Evolutionary conservation across 2,888 invertebrate genomes (phyloP), one percentile per base, ranked within the genome.

Genomic region (Synergus umbraculus): DNA sequence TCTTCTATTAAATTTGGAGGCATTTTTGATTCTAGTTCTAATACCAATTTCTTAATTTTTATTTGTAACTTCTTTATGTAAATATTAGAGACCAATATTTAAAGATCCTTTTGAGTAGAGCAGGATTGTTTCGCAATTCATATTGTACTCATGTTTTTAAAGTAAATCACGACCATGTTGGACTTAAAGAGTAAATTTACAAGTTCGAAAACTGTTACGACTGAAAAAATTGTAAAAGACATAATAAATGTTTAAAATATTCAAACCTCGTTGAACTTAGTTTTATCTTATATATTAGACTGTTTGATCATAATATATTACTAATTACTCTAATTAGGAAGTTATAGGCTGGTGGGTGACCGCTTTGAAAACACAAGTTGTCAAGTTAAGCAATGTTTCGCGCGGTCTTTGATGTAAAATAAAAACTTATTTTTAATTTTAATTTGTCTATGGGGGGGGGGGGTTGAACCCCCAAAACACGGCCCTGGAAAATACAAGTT

Each of bases 161-260:
- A 22, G 49, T 29, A 37, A 29, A 73, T 58, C 37, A 54, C 73
- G n/a, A 54, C 15, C 22, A 12, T n/a, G 49, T 58, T 73, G 41
- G 4, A 54, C 37, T 37, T 73, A 0, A 46, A 49, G 37, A 69
- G 54, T 54, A 73, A 73, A n/a, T 54, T 54, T 54, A 58, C 73
- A 73, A 73, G 73, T 73, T 73, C 73, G 37, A 73, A 54, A 58
- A 73, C n/a, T 73, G 73, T 73, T 73, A 73, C 73, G 73, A 73
- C 73, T 84, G 83, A 78, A 65, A 41, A 84, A 77, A 79, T 77
- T 77, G 76, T 81, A 81, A 77, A 76, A 81, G 80, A 80, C 80
- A 60, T 41, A 65, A 77, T 77, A 77, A 77, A 77, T 64, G 65
- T 77, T 64, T 46, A 18, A 77, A 77, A 54, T 65, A 65, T 41